These are phyloP conservation scores for Dioctria rufipes DNA, from an alignment of 2,888 invertebrate genomes.

Conservation along the genomic window DNA sequence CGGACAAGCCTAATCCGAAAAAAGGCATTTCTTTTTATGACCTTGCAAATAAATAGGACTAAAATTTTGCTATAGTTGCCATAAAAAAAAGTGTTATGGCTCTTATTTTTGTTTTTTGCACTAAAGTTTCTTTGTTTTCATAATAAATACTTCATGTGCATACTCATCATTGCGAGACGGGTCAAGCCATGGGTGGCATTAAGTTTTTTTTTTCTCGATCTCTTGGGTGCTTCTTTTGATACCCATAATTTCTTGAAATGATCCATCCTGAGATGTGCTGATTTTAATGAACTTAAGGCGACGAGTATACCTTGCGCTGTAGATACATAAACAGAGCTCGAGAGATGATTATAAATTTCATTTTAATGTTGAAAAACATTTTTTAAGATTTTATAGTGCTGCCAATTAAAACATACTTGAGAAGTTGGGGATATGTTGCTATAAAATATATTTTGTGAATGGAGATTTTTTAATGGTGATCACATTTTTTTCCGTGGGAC, in stretches of 20 bases:
- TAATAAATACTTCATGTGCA: neutral
- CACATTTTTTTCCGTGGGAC: conserved; percentile 18
- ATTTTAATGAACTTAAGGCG: conserved; percentile 17
- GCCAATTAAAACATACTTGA: conserved; percentile 57
- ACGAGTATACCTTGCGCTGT: conserved; percentile 30
- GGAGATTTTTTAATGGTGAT: conserved; percentile 39
- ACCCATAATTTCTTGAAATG: conserved; percentile 23
- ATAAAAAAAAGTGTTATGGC: conserved; percentile 24
- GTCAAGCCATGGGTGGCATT: conserved; percentile 21
- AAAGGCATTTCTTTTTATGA: conserved; percentile 8
- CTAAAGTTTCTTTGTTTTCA: neutral
- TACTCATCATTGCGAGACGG: neutral
- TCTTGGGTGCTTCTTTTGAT: neutral
- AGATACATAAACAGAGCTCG: conserved; percentile 43
- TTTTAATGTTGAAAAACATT: conserved; percentile 58
- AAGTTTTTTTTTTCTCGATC: neutral
- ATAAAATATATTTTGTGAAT: conserved; percentile 30
- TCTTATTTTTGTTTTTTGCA: no score
- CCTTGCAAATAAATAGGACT: conserved; percentile 52
- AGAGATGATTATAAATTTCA: conserved; percentile 58
- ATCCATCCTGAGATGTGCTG: neutral
- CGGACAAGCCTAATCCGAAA: conserved; percentile 47
- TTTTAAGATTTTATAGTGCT: conserved; percentile 56
- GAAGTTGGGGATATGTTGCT: neutral
- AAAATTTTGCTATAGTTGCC: conserved; percentile 23